Percentiles rank a stretch among this genome's conserved stretches.
Conservation (phyloP, 1,140 invertebrate species). For the Portunus trituberculatus region DNA sequence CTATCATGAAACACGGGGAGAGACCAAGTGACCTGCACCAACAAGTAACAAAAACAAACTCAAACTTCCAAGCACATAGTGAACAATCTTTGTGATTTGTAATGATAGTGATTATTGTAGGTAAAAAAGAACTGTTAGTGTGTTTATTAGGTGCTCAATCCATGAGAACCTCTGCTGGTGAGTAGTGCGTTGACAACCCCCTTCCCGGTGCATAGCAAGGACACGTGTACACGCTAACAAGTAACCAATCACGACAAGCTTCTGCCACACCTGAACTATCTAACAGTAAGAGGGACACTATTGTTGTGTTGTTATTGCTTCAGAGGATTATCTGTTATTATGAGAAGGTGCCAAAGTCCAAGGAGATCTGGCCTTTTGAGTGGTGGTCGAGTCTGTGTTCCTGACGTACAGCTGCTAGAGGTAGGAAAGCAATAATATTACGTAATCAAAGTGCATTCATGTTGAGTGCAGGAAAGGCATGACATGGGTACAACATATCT, state of each 20-base stretch:
- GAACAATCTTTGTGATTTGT: constrained; percentile 75
- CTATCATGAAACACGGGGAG: constrained; percentile 75
- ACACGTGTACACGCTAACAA: constrained; percentile 52
- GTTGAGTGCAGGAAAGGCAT: constrained; percentile 68
- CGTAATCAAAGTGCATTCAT: constrained; percentile 66
- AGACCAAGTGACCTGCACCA: constrained; percentile 74
- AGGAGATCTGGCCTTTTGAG: constrained; percentile 72
- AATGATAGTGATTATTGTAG: constrained; percentile 65
- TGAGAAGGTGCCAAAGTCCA: constrained; percentile 75
- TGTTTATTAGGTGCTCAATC: constrained; percentile 71
- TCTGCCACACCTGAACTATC: constrained; percentile 64
- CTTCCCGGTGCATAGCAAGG: constrained; percentile 62
- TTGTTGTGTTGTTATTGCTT: constrained; percentile 74
- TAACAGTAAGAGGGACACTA: constrained; percentile 55
- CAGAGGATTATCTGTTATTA: constrained; percentile 72
- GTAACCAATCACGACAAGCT: constrained; percentile 65
- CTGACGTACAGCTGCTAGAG: constrained; percentile 52
- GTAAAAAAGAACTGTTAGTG: constrained; percentile 61
- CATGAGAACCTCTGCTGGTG: constrained; percentile 67
- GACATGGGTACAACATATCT: constrained; percentile 75
- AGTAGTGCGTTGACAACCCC: constrained; percentile 66
- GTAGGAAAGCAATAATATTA: constrained; percentile 72
- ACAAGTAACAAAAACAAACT: constrained; percentile 61
- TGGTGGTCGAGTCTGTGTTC: constrained; percentile 72
- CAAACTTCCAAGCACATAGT: constrained; percentile 74